Evolutionary conservation across 2,888 invertebrate species (phyloP).

Genomic region (Diachrysia chrysitis): DNA sequence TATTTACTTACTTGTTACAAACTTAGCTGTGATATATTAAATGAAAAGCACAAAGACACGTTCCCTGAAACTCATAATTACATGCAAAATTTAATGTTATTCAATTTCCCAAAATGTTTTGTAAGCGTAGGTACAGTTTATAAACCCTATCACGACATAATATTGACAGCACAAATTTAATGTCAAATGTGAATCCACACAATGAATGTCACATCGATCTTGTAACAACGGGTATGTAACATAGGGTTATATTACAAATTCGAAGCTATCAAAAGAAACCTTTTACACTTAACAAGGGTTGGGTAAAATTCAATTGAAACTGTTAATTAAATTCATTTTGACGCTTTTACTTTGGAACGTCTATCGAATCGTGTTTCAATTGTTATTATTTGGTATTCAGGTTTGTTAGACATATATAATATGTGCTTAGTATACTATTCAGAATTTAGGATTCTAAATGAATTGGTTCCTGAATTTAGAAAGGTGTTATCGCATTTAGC

Average conservation of each 20-base stretch:
- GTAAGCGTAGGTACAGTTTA: background rate
- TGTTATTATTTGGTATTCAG: constrained; percentile 18
- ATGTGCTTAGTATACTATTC: too few relatives aligned
- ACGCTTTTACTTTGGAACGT: constrained; percentile 16
- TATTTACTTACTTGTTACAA: too few relatives aligned
- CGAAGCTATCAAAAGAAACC: constrained; percentile 14
- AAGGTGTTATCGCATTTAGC: too few relatives aligned
- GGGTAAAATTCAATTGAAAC: constrained; percentile 60
- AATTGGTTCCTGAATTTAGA: too few relatives aligned
- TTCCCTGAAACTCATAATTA: constrained; percentile 8
- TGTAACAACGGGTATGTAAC: background rate
- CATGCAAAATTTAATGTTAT: constrained; percentile 1
- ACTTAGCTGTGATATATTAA: background rate
- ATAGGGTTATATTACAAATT: background rate
- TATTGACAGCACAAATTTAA: constrained; percentile 24
- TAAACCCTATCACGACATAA: constrained; percentile 6
- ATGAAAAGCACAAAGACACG: constrained; percentile 5
- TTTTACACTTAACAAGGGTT: constrained; percentile 21
- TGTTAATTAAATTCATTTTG: constrained; percentile 46
- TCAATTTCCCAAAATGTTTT: background rate
- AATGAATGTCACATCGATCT: constrained; percentile 17
- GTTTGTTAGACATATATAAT: constrained; percentile 28
- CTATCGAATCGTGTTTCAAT: constrained; percentile 23
- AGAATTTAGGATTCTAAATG: too few relatives aligned
- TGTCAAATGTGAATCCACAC: constrained; percentile 35